Conservation (phyloP, 2,113 vertebrate species). For the Damaliscus lunatus region DNA sequence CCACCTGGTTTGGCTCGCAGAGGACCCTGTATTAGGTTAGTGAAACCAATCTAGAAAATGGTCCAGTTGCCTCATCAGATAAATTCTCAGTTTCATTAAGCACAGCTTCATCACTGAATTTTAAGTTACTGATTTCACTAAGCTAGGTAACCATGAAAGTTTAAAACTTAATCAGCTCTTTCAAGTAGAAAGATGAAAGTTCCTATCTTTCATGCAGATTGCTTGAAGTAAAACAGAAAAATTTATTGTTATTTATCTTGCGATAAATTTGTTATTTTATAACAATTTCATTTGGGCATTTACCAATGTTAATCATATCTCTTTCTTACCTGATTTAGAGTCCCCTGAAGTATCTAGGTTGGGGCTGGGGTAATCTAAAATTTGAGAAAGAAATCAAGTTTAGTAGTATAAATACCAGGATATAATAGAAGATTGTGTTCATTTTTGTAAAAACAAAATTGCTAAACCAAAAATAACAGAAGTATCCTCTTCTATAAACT, state of each 20-base stretch:
- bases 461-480: background rate
- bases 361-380: fast-evolving
- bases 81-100: background rate
- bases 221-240: background rate
- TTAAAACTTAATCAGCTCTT: background rate
- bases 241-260: background rate
- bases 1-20: background rate
- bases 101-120: background rate
- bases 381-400: constrained; percentile 23
- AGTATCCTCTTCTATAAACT: background rate
- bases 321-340: constrained; percentile 59
- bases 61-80: background rate
- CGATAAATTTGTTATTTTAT: background rate
- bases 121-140: background rate
- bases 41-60: background rate
- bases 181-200: background rate
- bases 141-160: background rate
- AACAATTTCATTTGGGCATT: background rate
- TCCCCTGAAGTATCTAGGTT: background rate
- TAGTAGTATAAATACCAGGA: background rate
- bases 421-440: background rate
- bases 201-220: background rate
- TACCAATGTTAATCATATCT: background rate
- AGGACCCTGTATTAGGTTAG: background rate
- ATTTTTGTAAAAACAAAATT: background rate